Evolutionary conservation across 2,797 vertebrate species (phyloP), one percentile per base, ranked within the genome.

Genomic region (Eleutherodactylus coqui): DNA sequence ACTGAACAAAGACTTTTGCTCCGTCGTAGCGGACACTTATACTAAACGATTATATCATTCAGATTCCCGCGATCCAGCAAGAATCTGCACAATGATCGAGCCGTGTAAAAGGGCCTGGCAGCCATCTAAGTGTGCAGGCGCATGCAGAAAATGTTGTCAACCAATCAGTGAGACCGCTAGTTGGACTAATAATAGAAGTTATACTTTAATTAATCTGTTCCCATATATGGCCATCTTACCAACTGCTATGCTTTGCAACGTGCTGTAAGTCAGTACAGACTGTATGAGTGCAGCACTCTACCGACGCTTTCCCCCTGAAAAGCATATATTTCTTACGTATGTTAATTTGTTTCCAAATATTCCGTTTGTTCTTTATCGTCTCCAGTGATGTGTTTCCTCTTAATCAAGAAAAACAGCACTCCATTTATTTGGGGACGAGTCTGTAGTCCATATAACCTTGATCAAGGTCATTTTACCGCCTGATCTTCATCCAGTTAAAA

Each of bases 361-460:
- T 19, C 45, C 4, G 7, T 58, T 55, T 13, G 27, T 41, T 17
- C 49, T 36, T 19, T 34, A 55, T 53, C 38, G 72, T 75, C 73
- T 29, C 27, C 43, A 34, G 17, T 36, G 27, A 73, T 45, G 11
- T 70, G 67, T 70, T 19, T 21, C 36, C 67, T 73, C 41, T 1
- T 5, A n/a, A 4, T 69, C 21, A 14, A 16, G 34, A 45, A 32
- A 45, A 80, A 80, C 41, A 80, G 47, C 2, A 1, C 41, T 41
- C 13, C 7, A 51, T 53, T 49, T 51, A 82, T 84, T 76, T 77
- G 43, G 73, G 73, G 14, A 77, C 29, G 51, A 53, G 5, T 27
- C 47, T 16, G n/a, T 70, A 51, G 60, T 79, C 47, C 60, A 21
- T 29, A 67, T 79, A 38, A 78, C 75, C 75, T 79, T 79, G 83